These are phyloP conservation scores for Lates calcarifer DNA, from an alignment of 2,113 vertebrate genomes.

Conservation along the genomic window DNA sequence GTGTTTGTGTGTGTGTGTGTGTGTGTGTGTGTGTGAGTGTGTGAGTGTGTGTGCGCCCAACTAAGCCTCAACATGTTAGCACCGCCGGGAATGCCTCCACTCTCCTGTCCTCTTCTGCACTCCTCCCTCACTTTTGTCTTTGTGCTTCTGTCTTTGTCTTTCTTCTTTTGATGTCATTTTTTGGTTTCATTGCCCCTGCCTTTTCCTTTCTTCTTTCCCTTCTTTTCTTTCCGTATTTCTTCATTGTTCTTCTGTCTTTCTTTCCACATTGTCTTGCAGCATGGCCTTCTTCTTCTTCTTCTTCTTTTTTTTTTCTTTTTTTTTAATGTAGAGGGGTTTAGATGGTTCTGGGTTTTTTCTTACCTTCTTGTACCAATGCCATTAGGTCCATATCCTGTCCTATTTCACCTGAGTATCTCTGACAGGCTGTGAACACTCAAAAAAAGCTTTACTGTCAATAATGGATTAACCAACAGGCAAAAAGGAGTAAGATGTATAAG, in stretches of 20 bases:
- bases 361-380: constrained; percentile 14
- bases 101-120: constrained; percentile 39
- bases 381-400: constrained; percentile 74
- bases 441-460: constrained; percentile 70
- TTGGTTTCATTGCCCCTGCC: not conserved
- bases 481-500: constrained; percentile 44
- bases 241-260: not conserved
- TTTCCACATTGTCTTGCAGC: not conserved
- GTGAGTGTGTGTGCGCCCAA: constrained; percentile 20
- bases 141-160: not conserved
- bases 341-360: too few relatives aligned
- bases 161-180: constrained; percentile 20
- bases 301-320: constrained; percentile 36
- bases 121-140: constrained; percentile 38
- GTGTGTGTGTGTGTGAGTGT: constrained; percentile 6
- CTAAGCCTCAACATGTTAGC: constrained; percentile 62
- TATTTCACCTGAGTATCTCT: constrained; percentile 54
- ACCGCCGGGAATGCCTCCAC: constrained; percentile 50
- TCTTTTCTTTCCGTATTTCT: not conserved
- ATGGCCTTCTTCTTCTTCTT: not conserved
- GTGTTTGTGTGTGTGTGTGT: constrained; percentile 6
- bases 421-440: constrained; percentile 65
- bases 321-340: too few relatives aligned
- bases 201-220: not conserved
- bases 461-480: constrained; percentile 71